Base-by-base conservation (phyloP, 2,888 invertebrate species). In the Hirtodrosophila trivittata region DNA sequence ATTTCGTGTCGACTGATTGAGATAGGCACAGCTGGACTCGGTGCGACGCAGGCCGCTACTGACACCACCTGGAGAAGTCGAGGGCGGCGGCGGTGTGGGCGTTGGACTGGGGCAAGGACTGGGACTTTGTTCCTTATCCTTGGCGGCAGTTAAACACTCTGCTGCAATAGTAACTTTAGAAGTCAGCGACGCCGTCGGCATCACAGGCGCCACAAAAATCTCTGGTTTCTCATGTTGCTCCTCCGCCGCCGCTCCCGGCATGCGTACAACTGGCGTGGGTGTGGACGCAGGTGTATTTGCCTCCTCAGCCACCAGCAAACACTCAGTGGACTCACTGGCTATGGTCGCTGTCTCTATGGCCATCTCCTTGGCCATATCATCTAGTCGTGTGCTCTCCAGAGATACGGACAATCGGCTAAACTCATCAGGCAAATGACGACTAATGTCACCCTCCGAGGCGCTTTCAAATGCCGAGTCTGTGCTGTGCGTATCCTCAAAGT, bases 391-490 rank as follows among this genome's bases (percentile, higher is more conserved):
- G 62, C 86, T 86, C 50, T 88, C 89, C 28, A 89, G 69, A 7
- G 88, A 89, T 7, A 86, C 76, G 1, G 89, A 89, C 8, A 89
- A 54, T 0, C 89, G 75, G 68, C 88, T 87, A 55, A 89, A 89
- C 60, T 89, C 90, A 16, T 89, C 89, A 0, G 90, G 89, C 66
- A 89, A 56, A 68, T 89, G 87, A 4, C 89, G 86, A 82, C 90
- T 89, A 0, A 89, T 89, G 38, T 90, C 89, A 25, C 90, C 89
- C 38, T 90, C 90, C 10, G 90, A 90, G 7, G 90, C 89, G 59
- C 90, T 90, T 68, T 90, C 90, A 47, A 90, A 90, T 42, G 90
- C 90, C 35, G 90, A 90, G 67, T 89, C 90, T 1, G 89, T 89
- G 67, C 89, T 89, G 58, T 89, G 89, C 35, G 89, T 88, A 41